phyloP scores from a whole-genome alignment of 1,140 invertebrate species.

The Brachionus rotundiformis region DNA sequence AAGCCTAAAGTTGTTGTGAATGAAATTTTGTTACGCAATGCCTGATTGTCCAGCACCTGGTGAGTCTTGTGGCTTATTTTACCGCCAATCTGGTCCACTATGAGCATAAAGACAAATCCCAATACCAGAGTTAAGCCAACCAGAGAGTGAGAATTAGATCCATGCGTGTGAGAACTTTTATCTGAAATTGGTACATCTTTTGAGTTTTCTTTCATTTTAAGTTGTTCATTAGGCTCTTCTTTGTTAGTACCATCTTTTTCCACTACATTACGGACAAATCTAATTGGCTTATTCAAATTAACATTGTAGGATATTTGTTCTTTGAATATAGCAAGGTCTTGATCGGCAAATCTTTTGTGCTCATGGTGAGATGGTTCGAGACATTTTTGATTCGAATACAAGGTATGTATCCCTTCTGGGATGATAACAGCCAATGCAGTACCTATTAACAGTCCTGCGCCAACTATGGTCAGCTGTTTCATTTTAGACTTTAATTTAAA shows the following conservation, averaged over 20 bases:
- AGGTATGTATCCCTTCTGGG: slow-evolving; percentile 89
- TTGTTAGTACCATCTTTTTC: not conserved
- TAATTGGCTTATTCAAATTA: not conserved
- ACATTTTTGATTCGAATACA: slow-evolving; percentile 66
- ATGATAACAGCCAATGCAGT: slow-evolving; percentile 96
- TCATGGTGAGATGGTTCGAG: slow-evolving; percentile 51
- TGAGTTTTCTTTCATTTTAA: slow-evolving; percentile 17
- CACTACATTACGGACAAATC: not conserved
- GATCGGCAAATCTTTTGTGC: not conserved
- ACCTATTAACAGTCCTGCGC: slow-evolving; percentile 93
- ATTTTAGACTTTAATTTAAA: slow-evolving; percentile 79
- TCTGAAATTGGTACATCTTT: not conserved
- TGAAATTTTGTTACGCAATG: slow-evolving; percentile 68
- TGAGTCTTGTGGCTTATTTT: slow-evolving; percentile 53
- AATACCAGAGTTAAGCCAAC: slow-evolving; percentile 77
- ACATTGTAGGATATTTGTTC: slow-evolving; percentile 10
- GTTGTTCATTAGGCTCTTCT: slow-evolving; percentile 28
- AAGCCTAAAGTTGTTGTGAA: slow-evolving; percentile 40
- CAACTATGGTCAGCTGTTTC: slow-evolving; percentile 87
- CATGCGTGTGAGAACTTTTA: slow-evolving; percentile 51
- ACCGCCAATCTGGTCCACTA: slow-evolving; percentile 80
- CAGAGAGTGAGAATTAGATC: slow-evolving; percentile 57
- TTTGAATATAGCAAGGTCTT: not conserved
- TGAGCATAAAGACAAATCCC: slow-evolving; percentile 94
- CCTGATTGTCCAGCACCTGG: slow-evolving; percentile 66